Conservation (phyloP, 2,797 vertebrate species). For the Tragelaphus oryx region DNA sequence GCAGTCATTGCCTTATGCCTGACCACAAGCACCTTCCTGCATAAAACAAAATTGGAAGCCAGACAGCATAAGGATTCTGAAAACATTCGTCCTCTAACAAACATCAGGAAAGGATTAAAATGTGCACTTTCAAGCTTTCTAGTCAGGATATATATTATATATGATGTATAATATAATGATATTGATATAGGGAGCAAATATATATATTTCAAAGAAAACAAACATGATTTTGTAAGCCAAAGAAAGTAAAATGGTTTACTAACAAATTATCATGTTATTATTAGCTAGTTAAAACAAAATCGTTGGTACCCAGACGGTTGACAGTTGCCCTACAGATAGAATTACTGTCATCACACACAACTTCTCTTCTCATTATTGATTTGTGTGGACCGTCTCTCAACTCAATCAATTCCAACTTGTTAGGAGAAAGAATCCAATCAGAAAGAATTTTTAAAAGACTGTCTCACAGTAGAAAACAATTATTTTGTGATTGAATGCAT, state of each 20-base stretch:
- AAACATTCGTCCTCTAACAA: neutral
- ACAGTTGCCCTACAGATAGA: neutral
- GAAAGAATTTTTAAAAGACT: neutral
- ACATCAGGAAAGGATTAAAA: neutral
- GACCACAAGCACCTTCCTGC: neutral
- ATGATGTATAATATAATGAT: neutral
- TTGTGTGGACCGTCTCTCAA: neutral
- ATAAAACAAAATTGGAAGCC: neutral
- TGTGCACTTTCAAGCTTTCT: neutral
- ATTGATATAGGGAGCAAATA: neutral
- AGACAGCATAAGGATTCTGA: neutral
- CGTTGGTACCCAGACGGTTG: neutral
- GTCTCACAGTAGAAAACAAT: neutral
- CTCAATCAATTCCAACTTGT: neutral
- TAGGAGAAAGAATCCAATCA: neutral
- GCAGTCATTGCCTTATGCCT: neutral
- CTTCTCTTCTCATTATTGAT: constrained; percentile 30
- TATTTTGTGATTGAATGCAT: neutral
- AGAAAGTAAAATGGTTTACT: neutral
- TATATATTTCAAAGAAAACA: neutral
- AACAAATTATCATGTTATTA: neutral
- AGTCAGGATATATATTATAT: neutral
- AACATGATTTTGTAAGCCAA: neutral
- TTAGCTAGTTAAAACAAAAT: neutral
- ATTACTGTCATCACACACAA: neutral